phyloP scores from a whole-genome alignment of 2,888 invertebrate genomes.

The Andrena praecox region DNA sequence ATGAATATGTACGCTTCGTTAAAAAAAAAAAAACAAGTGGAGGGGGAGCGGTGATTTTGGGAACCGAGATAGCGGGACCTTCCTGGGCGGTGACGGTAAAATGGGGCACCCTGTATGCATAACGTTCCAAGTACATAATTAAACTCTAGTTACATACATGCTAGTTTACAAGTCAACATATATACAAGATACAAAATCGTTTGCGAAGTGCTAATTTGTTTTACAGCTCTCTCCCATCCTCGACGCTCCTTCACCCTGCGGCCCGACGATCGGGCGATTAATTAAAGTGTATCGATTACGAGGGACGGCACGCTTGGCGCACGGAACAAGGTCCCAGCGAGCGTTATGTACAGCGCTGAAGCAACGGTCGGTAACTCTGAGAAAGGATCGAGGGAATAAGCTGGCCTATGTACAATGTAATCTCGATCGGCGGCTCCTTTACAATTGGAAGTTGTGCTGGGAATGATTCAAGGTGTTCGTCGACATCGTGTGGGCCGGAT shows the following conservation, averaged over 20 bases:
- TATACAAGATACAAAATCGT: slow-evolving; percentile 26
- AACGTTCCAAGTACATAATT: not conserved
- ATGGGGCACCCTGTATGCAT: not conserved
- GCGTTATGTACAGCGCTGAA: slow-evolving; percentile 34
- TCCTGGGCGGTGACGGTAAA: not conserved
- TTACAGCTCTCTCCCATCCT: not conserved
- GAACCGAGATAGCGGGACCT: too few relatives aligned
- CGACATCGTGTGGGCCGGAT: slow-evolving; percentile 82
- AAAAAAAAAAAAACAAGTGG: too few relatives aligned
- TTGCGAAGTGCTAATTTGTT: not conserved
- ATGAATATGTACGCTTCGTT: too few relatives aligned
- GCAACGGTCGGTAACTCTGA: not conserved
- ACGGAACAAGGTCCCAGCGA: not conserved
- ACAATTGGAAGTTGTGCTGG: slow-evolving; percentile 83
- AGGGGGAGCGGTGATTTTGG: too few relatives aligned
- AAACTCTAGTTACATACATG: not conserved
- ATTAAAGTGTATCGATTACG: not conserved
- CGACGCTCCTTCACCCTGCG: not conserved
- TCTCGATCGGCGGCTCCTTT: slow-evolving; percentile 33
- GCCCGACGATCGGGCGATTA: not conserved
- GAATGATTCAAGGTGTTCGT: slow-evolving; percentile 83
- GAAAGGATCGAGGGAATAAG: not conserved
- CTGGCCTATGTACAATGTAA: slow-evolving; percentile 36
- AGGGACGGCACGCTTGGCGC: not conserved
- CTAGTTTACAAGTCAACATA: slow-evolving; percentile 15